Percentiles rank a stretch among this genome's conserved stretches.
These are phyloP conservation scores for Synodontis membranacea DNA, from an alignment of 2,113 vertebrate species.

Conservation along the genomic window DNA sequence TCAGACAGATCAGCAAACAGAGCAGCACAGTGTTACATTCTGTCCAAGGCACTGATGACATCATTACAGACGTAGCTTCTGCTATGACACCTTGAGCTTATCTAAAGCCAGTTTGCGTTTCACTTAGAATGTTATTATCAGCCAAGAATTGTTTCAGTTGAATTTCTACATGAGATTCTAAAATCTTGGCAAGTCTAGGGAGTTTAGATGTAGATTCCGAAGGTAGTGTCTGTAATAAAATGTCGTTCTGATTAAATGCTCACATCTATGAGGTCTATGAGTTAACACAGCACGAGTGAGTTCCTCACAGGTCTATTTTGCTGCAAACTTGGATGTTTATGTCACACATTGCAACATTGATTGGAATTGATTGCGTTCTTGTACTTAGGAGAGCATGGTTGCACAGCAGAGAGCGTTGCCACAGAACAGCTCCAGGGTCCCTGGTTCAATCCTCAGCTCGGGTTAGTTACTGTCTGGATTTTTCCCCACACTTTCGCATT, in stretches of 20 bases:
- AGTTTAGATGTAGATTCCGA: neutral
- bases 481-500: neutral
- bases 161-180: too few relatives aligned
- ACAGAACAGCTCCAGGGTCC: neutral
- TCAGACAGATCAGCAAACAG: too few relatives aligned
- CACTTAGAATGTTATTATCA: neutral
- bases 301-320: neutral
- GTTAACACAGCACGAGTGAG: neutral
- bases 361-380: neutral
- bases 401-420: too few relatives aligned
- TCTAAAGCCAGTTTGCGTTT: slow-evolving; percentile 24
- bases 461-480: too few relatives aligned
- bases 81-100: slow-evolving; percentile 3
- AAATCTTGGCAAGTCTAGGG: too few relatives aligned
- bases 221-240: neutral
- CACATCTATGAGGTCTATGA: neutral
- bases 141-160: neutral
- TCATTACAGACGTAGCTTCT: neutral
- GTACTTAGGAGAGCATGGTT: neutral
- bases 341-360: neutral
- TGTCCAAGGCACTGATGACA: too few relatives aligned
- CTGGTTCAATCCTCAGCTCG: neutral
- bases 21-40: too few relatives aligned
- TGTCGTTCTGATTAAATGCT: neutral
- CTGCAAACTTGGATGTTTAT: neutral